These are phyloP conservation scores for Drosophila neonasuta DNA, from an alignment of 2,888 invertebrate genomes.

Conservation along the genomic window DNA sequence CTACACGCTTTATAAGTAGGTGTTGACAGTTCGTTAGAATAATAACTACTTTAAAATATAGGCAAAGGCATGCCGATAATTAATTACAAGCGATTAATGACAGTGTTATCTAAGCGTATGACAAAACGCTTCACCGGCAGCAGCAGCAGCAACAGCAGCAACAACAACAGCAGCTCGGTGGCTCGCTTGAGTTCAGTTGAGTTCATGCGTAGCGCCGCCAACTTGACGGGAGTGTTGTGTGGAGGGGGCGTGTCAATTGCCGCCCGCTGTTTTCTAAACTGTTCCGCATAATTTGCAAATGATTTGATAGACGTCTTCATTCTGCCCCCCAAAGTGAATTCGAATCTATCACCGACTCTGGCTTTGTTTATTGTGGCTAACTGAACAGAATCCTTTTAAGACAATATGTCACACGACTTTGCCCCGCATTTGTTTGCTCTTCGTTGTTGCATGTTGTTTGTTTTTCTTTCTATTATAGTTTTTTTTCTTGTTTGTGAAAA, in stretches of 20 bases:
- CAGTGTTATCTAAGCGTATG: conserved; percentile 65
- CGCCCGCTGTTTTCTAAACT: conserved; percentile 36
- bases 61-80: conserved; percentile 54
- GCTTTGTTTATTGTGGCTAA: conserved; percentile 22
- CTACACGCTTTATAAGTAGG: conserved; percentile 56
- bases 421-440: conserved; percentile 49
- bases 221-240: background rate
- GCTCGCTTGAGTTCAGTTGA: conserved; percentile 56
- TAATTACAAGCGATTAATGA: conserved; percentile 71
- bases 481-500: conserved; percentile 6
- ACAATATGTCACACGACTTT: conserved; percentile 53
- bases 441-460: conserved; percentile 41
- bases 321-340: conserved; percentile 1
- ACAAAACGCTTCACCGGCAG: conserved; percentile 50
- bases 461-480: conserved; percentile 31
- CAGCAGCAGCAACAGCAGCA: conserved; percentile 10
- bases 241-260: conserved; percentile 46
- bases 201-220: conserved; percentile 47
- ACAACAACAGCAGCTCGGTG: conserved; percentile 20
- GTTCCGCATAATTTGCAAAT: conserved; percentile 60
- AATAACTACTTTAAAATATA: conserved; percentile 69
- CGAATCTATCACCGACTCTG: conserved; percentile 20
- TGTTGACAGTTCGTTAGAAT: conserved; percentile 72
- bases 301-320: conserved; percentile 49
- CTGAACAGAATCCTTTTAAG: conserved; percentile 62